phyloP scores from a whole-genome alignment of 2,797 vertebrate species.

The Phrynocephalus vlangalii region DNA sequence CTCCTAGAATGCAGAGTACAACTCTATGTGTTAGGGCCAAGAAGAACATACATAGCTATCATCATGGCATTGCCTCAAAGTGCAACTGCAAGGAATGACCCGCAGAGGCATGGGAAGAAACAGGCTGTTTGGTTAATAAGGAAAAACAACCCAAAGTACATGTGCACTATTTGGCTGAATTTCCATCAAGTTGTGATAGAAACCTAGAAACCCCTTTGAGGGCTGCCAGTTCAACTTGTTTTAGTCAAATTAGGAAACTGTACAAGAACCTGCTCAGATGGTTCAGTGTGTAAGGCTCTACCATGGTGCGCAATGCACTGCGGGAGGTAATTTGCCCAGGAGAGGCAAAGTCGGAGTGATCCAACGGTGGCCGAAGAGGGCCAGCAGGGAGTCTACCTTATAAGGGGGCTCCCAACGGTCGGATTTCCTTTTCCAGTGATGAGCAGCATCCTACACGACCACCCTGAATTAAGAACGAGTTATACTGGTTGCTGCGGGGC shows the following conservation, averaged over 20 bases:
- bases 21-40: constrained; percentile 54
- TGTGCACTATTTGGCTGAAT: not conserved
- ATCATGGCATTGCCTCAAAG: constrained; percentile 53
- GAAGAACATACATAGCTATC: constrained; percentile 49
- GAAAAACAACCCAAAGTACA: not conserved
- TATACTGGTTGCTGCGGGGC: no score
- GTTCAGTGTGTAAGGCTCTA: no score
- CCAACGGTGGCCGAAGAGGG: no score
- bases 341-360: no score
- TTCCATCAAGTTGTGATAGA: constrained; percentile 9
- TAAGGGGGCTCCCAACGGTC: no score
- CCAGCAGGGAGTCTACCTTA: no score
- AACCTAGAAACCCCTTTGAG: not conserved
- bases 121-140: not conserved
- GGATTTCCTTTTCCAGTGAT: no score
- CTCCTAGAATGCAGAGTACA: constrained; percentile 46
- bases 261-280: no score
- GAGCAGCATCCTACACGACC: no score
- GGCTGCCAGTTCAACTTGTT: not conserved
- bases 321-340: no score
- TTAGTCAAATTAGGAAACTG: not conserved
- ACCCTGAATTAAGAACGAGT: no score
- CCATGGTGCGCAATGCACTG: no score
- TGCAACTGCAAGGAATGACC: constrained; percentile 32
- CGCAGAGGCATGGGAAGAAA: constrained; percentile 34